These are phyloP conservation scores for Piscicola geometra DNA, from an alignment of 2,888 invertebrate species.

Conservation along the genomic window DNA sequence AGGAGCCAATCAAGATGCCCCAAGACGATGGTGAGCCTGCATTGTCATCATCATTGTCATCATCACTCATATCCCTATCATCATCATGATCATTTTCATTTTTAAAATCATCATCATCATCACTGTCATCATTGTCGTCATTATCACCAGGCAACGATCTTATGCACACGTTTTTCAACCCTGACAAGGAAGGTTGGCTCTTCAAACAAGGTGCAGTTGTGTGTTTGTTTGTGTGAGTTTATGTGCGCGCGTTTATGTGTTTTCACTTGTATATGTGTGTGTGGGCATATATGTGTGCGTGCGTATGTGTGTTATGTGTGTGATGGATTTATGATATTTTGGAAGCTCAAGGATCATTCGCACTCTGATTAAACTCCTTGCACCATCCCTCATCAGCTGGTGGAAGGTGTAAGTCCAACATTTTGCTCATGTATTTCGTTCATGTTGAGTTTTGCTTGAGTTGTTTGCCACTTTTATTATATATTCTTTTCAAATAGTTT, in stretches of 20 bases:
- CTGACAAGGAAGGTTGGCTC: conserved; percentile 96
- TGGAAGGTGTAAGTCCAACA: not conserved
- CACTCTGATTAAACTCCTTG: too few relatives aligned
- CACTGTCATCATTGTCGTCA: not conserved
- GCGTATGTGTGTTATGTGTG: not conserved
- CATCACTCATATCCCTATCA: too few relatives aligned
- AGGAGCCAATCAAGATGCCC: conserved; percentile 97
- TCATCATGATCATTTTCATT: too few relatives aligned
- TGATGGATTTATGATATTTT: too few relatives aligned
- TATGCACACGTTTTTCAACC: conserved; percentile 99
- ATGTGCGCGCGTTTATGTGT: not conserved
- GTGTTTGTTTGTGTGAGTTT: not conserved
- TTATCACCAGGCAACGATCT: conserved; percentile 74
- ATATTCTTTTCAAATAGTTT: too few relatives aligned
- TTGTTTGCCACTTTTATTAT: too few relatives aligned
- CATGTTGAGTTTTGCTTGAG: not conserved
- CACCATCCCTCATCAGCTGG: not conserved
- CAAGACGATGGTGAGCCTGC: conserved; percentile 77
- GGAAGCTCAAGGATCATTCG: too few relatives aligned
- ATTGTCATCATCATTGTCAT: too few relatives aligned
- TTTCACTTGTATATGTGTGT: not conserved
- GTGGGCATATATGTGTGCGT: not conserved
- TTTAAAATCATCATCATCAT: not conserved
- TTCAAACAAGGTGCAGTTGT: conserved; percentile 80
- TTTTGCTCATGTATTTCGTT: not conserved